Percentiles rank a stretch among this genome's conserved stretches.
phyloP scores from a whole-genome alignment of 92 coral and sea anemone species.

The Epizoanthus ramosus region DNA sequence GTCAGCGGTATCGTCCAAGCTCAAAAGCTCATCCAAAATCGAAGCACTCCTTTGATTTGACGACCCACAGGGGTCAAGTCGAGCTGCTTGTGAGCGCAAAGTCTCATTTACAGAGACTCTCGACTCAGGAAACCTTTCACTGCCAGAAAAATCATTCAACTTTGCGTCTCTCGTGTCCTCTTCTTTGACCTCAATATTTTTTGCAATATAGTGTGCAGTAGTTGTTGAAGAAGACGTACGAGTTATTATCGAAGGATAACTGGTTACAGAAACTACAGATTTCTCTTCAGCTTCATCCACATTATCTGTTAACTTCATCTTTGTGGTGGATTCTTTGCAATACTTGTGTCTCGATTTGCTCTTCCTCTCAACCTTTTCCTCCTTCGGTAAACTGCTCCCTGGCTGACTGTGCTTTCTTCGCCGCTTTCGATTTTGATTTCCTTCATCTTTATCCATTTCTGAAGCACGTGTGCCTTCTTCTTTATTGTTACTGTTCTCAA shows the following conservation, averaged over 20 bases:
- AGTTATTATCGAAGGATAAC: not conserved
- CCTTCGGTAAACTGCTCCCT: not conserved
- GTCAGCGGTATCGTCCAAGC: not conserved
- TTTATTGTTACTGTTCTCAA: not conserved
- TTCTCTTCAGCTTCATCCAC: not conserved
- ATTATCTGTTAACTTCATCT: not conserved
- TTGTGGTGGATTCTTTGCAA: not conserved
- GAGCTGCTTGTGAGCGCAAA: not conserved
- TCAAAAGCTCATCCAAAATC: constrained; percentile 25
- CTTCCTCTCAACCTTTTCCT: not conserved
- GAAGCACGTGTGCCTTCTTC: not conserved
- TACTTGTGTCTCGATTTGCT: not conserved
- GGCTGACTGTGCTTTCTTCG: not conserved
- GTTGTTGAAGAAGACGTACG: not conserved
- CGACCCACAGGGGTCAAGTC: not conserved
- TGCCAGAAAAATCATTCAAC: not conserved
- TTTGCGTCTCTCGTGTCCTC: not conserved
- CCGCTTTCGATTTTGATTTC: not conserved
- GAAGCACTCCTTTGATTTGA: not conserved
- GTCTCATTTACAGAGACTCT: not conserved
- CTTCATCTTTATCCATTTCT: not conserved
- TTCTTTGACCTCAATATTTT: not conserved
- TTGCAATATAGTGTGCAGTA: not conserved
- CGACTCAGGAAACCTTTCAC: not conserved
- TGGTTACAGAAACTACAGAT: not conserved